These are phyloP conservation scores for Champsocephalus gunnari DNA, from an alignment of 2,797 vertebrate genomes.

Conservation along the genomic window DNA sequence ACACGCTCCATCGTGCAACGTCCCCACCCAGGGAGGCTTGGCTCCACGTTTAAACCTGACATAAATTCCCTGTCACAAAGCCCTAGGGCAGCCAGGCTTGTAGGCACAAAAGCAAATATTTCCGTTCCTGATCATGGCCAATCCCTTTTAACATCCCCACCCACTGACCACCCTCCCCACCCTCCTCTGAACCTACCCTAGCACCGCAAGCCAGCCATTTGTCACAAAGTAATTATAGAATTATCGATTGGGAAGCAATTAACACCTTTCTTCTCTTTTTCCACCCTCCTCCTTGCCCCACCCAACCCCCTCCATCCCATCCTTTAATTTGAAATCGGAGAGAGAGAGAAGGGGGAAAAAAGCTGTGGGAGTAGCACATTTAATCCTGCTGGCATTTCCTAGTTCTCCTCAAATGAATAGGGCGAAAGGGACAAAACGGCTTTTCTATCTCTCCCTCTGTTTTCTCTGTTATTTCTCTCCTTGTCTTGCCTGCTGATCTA, in stretches of 20 bases:
- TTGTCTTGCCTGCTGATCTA: slow-evolving; percentile 69
- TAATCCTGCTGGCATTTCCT: slow-evolving; percentile 85
- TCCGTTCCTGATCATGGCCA: slow-evolving; percentile 84
- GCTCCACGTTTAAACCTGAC: slow-evolving; percentile 80
- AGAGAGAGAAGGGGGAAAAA: slow-evolving; percentile 63
- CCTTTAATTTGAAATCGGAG: slow-evolving; percentile 85
- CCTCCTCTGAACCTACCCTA: slow-evolving; percentile 68
- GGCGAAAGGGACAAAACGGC: slow-evolving; percentile 80
- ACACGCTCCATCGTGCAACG: slow-evolving; percentile 18
- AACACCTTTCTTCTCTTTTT: slow-evolving; percentile 82
- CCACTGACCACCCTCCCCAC: slow-evolving; percentile 66
- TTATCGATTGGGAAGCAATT: slow-evolving; percentile 90
- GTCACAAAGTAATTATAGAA: slow-evolving; percentile 92
- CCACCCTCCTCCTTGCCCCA: slow-evolving; percentile 54
- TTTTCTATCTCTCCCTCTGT: slow-evolving; percentile 71
- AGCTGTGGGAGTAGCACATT: slow-evolving; percentile 82
- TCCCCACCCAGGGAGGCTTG: slow-evolving; percentile 45
- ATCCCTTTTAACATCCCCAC: slow-evolving; percentile 81
- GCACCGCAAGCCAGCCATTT: slow-evolving; percentile 86
- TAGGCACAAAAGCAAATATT: slow-evolving; percentile 89
- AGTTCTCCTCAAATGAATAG: slow-evolving; percentile 85
- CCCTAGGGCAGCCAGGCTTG: slow-evolving; percentile 77
- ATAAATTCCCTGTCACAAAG: slow-evolving; percentile 86
- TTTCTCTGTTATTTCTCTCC: slow-evolving; percentile 60
- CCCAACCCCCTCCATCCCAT: slow-evolving; percentile 60